A percentile compares a stretch with the other conserved stretches of the same genome.
Evolutionary conservation across 1,140 invertebrate genomes (phyloP).

Genomic region (Musca vetustissima): DNA sequence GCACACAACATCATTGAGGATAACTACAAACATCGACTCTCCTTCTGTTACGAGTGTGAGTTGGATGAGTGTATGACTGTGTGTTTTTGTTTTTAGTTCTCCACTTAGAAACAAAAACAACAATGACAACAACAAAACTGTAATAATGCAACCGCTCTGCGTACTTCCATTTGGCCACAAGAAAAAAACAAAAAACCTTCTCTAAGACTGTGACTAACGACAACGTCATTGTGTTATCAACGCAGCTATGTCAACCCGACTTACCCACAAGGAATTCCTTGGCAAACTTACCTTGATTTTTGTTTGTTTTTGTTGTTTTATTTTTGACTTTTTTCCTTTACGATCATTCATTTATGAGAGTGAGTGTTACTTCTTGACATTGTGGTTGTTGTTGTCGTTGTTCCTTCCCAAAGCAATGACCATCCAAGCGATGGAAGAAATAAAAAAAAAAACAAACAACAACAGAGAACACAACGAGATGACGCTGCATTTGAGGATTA

Average conservation of each 20-base stretch:
- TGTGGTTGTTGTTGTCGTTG: too few species aligned
- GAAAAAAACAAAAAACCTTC: too few species aligned
- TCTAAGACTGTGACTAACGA: conserved; percentile 22
- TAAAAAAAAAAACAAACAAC: not conserved
- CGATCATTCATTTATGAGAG: too few species aligned
- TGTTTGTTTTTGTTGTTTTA: too few species aligned
- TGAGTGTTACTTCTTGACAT: too few species aligned
- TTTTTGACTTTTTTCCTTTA: too few species aligned
- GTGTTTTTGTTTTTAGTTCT: too few species aligned
- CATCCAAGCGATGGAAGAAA: not conserved
- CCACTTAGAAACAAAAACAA: not conserved
- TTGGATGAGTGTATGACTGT: too few species aligned
- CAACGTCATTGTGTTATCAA: conserved; percentile 23
- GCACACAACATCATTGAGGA: not conserved
- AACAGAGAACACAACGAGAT: not conserved
- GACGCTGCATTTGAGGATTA: conserved; percentile 22
- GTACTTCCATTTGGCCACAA: not conserved
- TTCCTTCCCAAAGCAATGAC: not conserved
- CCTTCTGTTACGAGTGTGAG: too few species aligned
- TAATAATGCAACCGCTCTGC: conserved; percentile 10
- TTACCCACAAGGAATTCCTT: conserved; percentile 23
- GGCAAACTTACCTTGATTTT: not conserved
- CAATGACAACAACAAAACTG: not conserved
- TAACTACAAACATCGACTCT: too few species aligned
- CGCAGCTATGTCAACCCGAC: conserved; percentile 17